Percentiles rank a stretch among this genome's conserved stretches.
phyloP scores from a whole-genome alignment of 2,113 vertebrate genomes.

The Sus scrofa region T2T-Sscrofa CM000819.6:119374001-119374500 shows the following conservation, averaged over 20 bases:
- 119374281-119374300: neutral
- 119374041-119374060: neutral
- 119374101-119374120: neutral
- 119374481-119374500: neutral
- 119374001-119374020: neutral
- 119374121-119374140: neutral
- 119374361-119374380: neutral
- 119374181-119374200: neutral
- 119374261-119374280: neutral
- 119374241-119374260: neutral
- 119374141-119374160: neutral
- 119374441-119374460: neutral
- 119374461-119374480: neutral
- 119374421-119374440: neutral
- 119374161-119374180: conserved; percentile 40
- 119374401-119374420: neutral
- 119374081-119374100: neutral
- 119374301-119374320: neutral
- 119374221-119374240: neutral
- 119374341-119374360: neutral
- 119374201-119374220: neutral
- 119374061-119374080: neutral
- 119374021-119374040: neutral
- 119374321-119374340: neutral
- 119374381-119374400: neutral